phyloP scores from a whole-genome alignment of 2,888 invertebrate species.

The Aleiodes testaceus region DNA sequence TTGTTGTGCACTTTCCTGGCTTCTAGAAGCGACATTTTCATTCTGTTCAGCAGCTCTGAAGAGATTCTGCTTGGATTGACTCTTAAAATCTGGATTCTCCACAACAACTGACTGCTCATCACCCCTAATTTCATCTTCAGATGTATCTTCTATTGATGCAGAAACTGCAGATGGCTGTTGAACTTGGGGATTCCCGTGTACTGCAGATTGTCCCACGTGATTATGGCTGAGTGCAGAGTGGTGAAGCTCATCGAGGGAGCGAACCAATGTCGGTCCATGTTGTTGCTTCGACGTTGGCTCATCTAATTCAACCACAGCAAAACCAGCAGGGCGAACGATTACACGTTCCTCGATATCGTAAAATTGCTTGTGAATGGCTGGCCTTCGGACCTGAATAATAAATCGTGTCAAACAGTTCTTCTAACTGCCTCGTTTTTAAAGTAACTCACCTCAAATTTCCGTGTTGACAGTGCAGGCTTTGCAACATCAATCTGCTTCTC shows the following conservation, averaged over 20 bases:
- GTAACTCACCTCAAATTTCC: constrained; percentile 74
- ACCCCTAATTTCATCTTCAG: constrained; percentile 46
- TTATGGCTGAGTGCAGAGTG: constrained; percentile 53
- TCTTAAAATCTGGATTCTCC: constrained; percentile 68
- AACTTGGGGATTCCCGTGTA: constrained; percentile 58
- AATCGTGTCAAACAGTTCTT: not conserved
- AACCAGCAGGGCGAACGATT: constrained; percentile 77
- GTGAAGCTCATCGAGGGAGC: constrained; percentile 39
- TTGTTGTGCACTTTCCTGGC: constrained; percentile 47
- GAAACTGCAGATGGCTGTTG: constrained; percentile 54
- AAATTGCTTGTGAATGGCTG: constrained; percentile 79
- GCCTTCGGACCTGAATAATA: constrained; percentile 74
- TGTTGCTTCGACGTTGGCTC: constrained; percentile 77
- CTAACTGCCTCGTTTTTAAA: too few species aligned
- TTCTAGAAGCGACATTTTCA: constrained; percentile 46
- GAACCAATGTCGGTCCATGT: constrained; percentile 73
- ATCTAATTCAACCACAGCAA: constrained; percentile 77
- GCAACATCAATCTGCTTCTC: constrained; percentile 77
- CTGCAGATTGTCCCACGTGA: constrained; percentile 52
- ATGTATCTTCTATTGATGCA: constrained; percentile 48
- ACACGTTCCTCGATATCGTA: constrained; percentile 79
- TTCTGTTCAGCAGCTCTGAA: constrained; percentile 46
- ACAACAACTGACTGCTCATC: constrained; percentile 65
- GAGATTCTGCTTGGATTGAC: constrained; percentile 35
- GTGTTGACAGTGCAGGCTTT: constrained; percentile 76